A percentile compares a stretch with the other conserved stretches of the same genome.
These are phyloP conservation scores for Oscheius myriophilus DNA, from an alignment of 2,888 invertebrate species.

Conservation along the genomic window DNA sequence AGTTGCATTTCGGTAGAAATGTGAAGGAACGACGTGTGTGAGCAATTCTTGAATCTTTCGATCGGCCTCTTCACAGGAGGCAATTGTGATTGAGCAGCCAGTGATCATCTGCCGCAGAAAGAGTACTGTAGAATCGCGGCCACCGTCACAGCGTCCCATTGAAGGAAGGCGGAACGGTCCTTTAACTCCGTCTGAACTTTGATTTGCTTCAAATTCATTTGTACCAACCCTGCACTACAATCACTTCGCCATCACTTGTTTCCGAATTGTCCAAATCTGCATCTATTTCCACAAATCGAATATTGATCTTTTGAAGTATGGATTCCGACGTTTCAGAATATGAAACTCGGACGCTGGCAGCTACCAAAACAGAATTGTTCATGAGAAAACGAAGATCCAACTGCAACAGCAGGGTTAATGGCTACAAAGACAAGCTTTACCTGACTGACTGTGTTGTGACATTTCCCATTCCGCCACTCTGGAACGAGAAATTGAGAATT, in stretches of 20 bases:
- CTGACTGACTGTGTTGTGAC: conserved; percentile 6
- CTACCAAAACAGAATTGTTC: neutral
- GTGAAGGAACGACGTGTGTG: neutral
- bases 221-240: neutral
- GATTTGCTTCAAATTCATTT: neutral
- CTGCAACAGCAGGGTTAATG: neutral
- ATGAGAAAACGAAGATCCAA: conserved; percentile 12
- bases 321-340: neutral
- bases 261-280: neutral
- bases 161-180: conserved; percentile 7
- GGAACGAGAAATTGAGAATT: conserved; percentile 4
- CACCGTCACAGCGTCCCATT: conserved; percentile 6
- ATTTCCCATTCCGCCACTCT: conserved; percentile 1
- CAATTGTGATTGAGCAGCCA: conserved; percentile 3
- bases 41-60: neutral
- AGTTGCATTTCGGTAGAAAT: neutral
- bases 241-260: neutral
- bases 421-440: neutral
- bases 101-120: conserved; percentile 9
- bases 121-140: neutral
- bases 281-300: neutral
- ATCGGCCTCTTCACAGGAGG: conserved; percentile 7
- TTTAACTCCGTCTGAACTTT: neutral
- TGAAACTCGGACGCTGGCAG: neutral
- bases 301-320: neutral